Evolutionary conservation across 2,113 vertebrate species (phyloP).

Genomic region (Orycteropus afer): DNA sequence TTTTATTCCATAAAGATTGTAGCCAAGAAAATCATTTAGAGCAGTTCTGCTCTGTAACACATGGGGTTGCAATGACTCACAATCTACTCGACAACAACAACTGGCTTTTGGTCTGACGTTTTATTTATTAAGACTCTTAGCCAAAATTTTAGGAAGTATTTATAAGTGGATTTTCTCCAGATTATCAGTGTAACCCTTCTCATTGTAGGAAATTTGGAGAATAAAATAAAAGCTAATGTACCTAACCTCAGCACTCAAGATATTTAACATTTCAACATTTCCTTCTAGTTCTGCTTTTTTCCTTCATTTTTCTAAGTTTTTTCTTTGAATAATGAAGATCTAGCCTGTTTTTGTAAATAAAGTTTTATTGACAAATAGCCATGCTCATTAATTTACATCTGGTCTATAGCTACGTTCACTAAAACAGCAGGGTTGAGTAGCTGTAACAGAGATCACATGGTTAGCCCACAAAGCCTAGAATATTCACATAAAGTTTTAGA

Average conservation of each 20-base stretch:
- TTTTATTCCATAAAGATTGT: not conserved
- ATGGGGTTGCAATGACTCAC: no score
- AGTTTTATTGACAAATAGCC: not conserved
- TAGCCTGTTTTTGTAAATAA: not conserved
- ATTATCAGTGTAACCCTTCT: not conserved
- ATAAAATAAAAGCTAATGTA: not conserved
- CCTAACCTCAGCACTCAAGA: not conserved
- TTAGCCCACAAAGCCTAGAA: slow-evolving; percentile 10
- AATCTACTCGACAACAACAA: not conserved
- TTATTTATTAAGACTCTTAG: not conserved
- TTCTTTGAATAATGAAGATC: not conserved
- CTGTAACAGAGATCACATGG: not conserved
- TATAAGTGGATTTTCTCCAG: not conserved
- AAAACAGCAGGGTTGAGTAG: not conserved
- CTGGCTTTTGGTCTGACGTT: not conserved
- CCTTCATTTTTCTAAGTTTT: not conserved
- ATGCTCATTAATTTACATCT: not conserved
- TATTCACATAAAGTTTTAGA: slow-evolving; percentile 1
- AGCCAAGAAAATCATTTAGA: not conserved
- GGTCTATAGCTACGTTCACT: not conserved
- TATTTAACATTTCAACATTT: not conserved
- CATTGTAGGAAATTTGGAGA: not conserved
- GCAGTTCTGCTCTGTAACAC: not conserved
- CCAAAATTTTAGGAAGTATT: not conserved
- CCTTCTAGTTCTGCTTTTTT: not conserved